Conservation (phyloP, 2,888 invertebrate species). For the Seladonia tumulorum region DNA sequence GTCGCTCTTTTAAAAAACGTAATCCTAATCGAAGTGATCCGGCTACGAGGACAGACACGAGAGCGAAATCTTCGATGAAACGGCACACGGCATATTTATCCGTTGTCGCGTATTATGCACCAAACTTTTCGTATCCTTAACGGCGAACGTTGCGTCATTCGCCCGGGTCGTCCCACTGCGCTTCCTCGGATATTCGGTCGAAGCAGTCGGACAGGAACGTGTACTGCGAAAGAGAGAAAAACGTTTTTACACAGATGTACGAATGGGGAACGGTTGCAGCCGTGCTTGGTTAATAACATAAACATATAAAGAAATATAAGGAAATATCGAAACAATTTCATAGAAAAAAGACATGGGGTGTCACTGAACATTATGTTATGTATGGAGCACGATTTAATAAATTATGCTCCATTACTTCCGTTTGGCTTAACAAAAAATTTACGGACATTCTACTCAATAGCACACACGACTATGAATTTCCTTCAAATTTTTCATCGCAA, state of each 20-base stretch:
- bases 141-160: conserved; percentile 86
- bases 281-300: too few relatives aligned
- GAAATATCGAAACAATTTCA: too few relatives aligned
- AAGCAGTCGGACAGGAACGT: conserved; percentile 97
- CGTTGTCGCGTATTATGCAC: conserved; percentile 48
- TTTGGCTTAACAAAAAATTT: too few relatives aligned
- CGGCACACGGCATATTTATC: conserved; percentile 40
- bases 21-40: conserved; percentile 52
- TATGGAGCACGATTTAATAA: too few relatives aligned
- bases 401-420: too few relatives aligned
- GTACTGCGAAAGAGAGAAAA: conserved; percentile 87
- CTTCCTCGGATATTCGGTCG: conserved; percentile 97
- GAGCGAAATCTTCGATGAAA: conserved; percentile 52
- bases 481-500: too few relatives aligned
- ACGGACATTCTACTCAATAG: too few relatives aligned
- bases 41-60: conserved; percentile 45
- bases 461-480: too few relatives aligned
- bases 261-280: too few relatives aligned
- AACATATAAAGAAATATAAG: too few relatives aligned
- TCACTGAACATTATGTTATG: too few relatives aligned
- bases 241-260: not conserved
- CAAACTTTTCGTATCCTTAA: conserved; percentile 63
- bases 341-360: too few relatives aligned
- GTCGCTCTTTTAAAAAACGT: conserved; percentile 44
- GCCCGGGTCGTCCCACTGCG: conserved; percentile 93